Evolutionary conservation across 2,888 invertebrate genomes (phyloP).

Genomic region (Clepsis dumicolana): DNA sequence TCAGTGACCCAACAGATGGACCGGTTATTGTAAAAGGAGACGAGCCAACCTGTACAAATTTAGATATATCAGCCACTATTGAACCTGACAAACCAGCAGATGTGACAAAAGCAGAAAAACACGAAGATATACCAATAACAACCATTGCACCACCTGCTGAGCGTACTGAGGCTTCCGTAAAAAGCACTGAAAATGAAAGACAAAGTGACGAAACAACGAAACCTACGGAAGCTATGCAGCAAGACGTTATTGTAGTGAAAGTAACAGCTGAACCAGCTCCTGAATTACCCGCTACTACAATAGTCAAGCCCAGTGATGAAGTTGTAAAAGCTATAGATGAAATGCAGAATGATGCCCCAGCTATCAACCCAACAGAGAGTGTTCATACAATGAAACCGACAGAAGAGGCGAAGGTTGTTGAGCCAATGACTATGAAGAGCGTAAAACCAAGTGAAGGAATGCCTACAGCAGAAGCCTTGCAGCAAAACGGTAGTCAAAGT

Average conservation of each 20-base stretch:
- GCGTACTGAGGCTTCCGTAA: conserved; percentile 7
- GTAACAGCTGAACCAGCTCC: neutral
- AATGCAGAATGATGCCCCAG: conserved; percentile 31
- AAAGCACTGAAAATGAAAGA: conserved; percentile 6
- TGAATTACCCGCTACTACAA: conserved; percentile 10
- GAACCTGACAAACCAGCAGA: neutral
- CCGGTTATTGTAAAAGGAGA: conserved; percentile 15
- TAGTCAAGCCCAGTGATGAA: neutral
- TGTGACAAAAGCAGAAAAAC: neutral
- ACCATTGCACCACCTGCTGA: neutral
- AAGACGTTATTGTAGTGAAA: neutral
- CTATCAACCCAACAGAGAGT: conserved; percentile 16
- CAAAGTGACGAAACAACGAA: conserved; percentile 13
- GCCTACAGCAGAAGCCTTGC: conserved; percentile 70
- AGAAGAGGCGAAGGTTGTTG: conserved; percentile 21
- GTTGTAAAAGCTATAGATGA: neutral
- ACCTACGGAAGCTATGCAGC: conserved; percentile 13
- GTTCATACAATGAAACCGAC: conserved; percentile 28
- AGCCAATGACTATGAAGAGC: conserved; percentile 15
- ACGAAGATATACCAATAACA: neutral
- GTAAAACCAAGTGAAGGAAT: conserved; percentile 55
- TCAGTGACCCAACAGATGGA: conserved; percentile 31
- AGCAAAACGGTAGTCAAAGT: conserved; percentile 62
- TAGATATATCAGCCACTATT: neutral
- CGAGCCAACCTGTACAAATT: conserved; percentile 19